Percentiles rank a stretch among this genome's conserved stretches.
These are phyloP conservation scores for Channa maculata DNA, from an alignment of 2,113 vertebrate species.

Conservation along the genomic window DNA sequence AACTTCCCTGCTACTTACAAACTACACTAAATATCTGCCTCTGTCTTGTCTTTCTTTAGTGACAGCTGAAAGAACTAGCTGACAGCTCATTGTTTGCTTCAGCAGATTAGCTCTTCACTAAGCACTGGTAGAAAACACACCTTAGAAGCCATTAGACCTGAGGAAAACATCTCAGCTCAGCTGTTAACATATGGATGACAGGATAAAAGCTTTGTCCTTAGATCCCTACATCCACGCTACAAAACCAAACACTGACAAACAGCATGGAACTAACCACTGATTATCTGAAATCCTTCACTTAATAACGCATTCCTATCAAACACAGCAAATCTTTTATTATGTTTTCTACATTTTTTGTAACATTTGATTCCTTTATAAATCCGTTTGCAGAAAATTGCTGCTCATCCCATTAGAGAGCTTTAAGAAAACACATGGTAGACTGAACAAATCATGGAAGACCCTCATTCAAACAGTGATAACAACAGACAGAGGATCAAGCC, in stretches of 20 bases:
- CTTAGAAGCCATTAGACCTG: conserved; percentile 34
- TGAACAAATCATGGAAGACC: conserved; percentile 53
- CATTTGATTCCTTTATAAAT: conserved; percentile 52
- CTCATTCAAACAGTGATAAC: conserved; percentile 26
- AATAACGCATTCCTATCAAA: background rate
- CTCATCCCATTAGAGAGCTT: conserved; percentile 67
- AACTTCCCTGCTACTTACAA: too few relatives aligned
- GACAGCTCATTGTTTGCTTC: conserved; percentile 9
- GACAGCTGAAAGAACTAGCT: conserved; percentile 38
- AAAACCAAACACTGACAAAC: background rate
- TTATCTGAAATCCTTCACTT: background rate
- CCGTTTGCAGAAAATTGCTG: conserved; percentile 59
- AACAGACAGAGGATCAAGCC: conserved; percentile 59
- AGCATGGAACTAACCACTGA: too few relatives aligned
- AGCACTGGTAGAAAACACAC: conserved; percentile 33
- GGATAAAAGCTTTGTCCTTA: conserved; percentile 13
- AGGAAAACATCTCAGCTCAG: conserved; percentile 23
- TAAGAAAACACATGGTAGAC: conserved; percentile 63
- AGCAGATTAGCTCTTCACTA: conserved; percentile 47
- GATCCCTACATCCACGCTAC: background rate
- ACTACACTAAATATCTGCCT: background rate
- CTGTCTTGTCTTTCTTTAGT: background rate
- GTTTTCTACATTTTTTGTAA: conserved; percentile 7
- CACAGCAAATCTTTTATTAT: conserved; percentile 27
- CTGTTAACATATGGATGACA: conserved; percentile 12